Evolutionary conservation across 2,113 vertebrate species (phyloP).

Genomic region (Excalfactoria chinensis): DNA sequence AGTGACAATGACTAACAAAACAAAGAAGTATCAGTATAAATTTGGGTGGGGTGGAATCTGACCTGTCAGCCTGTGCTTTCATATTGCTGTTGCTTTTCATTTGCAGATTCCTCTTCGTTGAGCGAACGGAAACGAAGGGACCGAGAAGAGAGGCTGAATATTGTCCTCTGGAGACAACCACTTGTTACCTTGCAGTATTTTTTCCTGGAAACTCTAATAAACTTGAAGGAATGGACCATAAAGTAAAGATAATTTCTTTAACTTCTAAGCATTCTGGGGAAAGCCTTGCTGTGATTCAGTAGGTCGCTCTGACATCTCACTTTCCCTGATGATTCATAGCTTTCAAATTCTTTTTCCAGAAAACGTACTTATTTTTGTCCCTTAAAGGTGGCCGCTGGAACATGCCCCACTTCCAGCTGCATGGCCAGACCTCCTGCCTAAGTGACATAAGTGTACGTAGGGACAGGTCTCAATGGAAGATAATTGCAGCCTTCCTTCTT

Average conservation of each 20-base stretch:
- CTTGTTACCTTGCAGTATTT: constrained; percentile 93
- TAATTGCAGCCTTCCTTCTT: background rate
- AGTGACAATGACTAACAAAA: background rate
- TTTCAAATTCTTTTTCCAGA: background rate
- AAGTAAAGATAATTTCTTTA: constrained; percentile 86
- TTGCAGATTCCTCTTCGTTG: constrained; percentile 82
- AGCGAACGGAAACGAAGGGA: constrained; percentile 87
- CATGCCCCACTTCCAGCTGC: background rate
- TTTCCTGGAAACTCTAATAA: constrained; percentile 89
- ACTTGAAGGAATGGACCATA: constrained; percentile 93
- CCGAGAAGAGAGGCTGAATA: constrained; percentile 88
- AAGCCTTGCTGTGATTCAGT: constrained; percentile 66
- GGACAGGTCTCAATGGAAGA: background rate
- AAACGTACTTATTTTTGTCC: background rate
- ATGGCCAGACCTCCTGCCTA: background rate
- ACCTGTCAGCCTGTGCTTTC: background rate
- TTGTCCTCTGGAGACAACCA: constrained; percentile 93
- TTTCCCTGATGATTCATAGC: constrained; percentile 32
- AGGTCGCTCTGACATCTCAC: constrained; percentile 42
- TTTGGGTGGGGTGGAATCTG: background rate
- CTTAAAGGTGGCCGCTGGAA: background rate
- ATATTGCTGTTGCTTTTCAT: constrained; percentile 3
- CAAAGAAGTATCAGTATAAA: accelerated
- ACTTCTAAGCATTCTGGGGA: constrained; percentile 50
- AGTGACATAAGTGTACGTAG: background rate